These are phyloP conservation scores for Ceriagrion tenellum DNA, from an alignment of 2,888 invertebrate species.

Conservation along the genomic window DNA sequence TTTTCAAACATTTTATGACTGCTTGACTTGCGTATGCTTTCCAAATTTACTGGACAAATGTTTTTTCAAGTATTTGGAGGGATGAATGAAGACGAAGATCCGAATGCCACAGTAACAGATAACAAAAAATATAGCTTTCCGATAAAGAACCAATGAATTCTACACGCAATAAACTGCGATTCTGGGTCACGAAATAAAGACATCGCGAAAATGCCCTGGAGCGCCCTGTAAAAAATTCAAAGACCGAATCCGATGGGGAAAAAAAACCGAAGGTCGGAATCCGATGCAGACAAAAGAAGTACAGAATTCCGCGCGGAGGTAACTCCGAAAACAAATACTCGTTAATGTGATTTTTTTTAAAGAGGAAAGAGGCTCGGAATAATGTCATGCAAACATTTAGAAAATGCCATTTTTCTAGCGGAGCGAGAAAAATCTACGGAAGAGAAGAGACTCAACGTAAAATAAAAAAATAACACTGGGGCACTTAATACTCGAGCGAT, in stretches of 20 bases:
- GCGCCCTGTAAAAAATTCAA: neutral
- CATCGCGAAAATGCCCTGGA: neutral
- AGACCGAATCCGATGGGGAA: neutral
- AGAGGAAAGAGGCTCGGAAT: neutral
- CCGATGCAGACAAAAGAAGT: neutral
- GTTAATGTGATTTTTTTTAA: neutral
- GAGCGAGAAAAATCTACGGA: neutral
- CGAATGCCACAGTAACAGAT: no score
- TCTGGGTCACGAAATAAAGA: slow-evolving; percentile 1
- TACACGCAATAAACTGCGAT: neutral
- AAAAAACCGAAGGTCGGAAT: neutral
- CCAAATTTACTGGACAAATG: no score
- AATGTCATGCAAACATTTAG: neutral
- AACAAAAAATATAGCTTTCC: no score
- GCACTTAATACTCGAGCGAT: neutral
- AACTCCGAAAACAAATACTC: neutral
- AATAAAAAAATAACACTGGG: no score
- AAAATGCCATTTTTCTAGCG: neutral
- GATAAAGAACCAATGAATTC: no score
- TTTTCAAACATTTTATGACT: no score
- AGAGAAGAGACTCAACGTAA: neutral
- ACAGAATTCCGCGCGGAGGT: neutral
- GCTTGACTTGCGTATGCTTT: no score
- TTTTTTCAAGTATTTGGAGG: no score
- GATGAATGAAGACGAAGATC: no score